phyloP scores from a whole-genome alignment of 2,797 vertebrate genomes.

The Picus viridis region DNA sequence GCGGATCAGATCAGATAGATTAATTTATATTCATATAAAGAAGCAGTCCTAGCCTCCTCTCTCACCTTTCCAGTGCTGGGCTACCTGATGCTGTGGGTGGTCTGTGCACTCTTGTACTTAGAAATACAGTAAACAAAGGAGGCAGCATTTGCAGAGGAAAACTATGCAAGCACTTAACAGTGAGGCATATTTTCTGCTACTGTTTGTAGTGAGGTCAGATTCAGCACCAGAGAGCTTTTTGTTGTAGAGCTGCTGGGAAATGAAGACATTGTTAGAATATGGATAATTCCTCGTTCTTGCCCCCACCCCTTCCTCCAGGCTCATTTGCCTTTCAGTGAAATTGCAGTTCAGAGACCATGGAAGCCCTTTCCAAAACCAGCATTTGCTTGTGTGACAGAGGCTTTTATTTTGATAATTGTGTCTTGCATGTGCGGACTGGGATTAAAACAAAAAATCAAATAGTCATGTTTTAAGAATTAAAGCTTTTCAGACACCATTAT shows the following conservation, averaged over 20 bases:
- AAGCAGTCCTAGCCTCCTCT: constrained; percentile 5
- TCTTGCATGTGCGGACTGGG: not conserved
- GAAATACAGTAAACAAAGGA: constrained; percentile 59
- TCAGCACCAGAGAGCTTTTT: constrained; percentile 3
- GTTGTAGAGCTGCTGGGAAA: constrained; percentile 16
- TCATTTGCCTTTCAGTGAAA: not conserved
- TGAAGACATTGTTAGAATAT: not conserved
- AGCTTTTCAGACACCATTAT: not conserved
- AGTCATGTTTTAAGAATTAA: not conserved
- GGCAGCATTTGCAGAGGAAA: constrained; percentile 5
- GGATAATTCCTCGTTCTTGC: not conserved
- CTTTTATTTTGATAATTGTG: not conserved
- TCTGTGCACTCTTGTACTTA: not conserved
- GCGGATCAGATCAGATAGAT: constrained; percentile 52
- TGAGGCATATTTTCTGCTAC: not conserved
- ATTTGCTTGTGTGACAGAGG: not conserved
- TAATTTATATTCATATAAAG: constrained; percentile 55
- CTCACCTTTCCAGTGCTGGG: constrained; percentile 23
- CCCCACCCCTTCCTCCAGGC: not conserved
- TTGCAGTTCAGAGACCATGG: not conserved
- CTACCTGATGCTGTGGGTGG: constrained; percentile 24
- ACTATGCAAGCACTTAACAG: not conserved
- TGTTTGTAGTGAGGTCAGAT: constrained; percentile 40
- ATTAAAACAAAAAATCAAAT: constrained; percentile 22
- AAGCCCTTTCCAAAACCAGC: not conserved